Evolutionary conservation across 2,113 vertebrate species (phyloP).

Genomic region (Panurus biarmicus): DNA sequence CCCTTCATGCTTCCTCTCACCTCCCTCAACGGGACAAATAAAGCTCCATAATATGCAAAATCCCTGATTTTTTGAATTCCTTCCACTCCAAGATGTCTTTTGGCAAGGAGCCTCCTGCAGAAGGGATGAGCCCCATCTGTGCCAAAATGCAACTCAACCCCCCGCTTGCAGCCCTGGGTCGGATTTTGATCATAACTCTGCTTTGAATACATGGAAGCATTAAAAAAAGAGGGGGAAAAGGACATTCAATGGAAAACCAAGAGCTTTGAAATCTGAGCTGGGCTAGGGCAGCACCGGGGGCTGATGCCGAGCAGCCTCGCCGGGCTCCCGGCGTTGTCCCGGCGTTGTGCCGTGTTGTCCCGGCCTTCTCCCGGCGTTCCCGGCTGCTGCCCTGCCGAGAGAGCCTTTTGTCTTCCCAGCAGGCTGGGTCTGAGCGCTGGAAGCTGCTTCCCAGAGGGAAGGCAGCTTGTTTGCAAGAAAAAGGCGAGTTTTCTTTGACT

Average conservation of each 20-base stretch:
- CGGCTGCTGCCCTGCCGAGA: neutral
- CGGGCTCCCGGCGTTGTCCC: neutral
- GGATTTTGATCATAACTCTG: slow-evolving; percentile 56
- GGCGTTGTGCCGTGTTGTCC: neutral
- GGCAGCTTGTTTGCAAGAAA: slow-evolving; percentile 28
- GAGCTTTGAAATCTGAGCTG: slow-evolving; percentile 49
- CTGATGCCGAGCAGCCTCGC: neutral
- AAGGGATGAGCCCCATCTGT: slow-evolving; percentile 36
- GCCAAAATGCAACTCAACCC: slow-evolving; percentile 49
- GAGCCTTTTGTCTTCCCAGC: slow-evolving; percentile 26
- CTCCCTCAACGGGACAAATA: slow-evolving; percentile 4
- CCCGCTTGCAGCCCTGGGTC: neutral
- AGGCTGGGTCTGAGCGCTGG: neutral
- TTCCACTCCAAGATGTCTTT: slow-evolving; percentile 39
- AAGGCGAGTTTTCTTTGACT: slow-evolving; percentile 18
- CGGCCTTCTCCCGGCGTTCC: neutral
- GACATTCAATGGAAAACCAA: neutral
- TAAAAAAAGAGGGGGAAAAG: neutral
- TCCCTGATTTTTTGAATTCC: slow-evolving; percentile 26
- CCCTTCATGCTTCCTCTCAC: neutral
- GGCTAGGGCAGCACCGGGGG: neutral
- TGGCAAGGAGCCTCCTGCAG: slow-evolving; percentile 42
- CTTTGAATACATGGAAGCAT: neutral
- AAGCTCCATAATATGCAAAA: slow-evolving; percentile 17
- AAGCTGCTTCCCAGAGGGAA: neutral